Evolutionary conservation across 2,113 vertebrate genomes (phyloP).

Genomic region (Lutjanus erythropterus): DNA sequence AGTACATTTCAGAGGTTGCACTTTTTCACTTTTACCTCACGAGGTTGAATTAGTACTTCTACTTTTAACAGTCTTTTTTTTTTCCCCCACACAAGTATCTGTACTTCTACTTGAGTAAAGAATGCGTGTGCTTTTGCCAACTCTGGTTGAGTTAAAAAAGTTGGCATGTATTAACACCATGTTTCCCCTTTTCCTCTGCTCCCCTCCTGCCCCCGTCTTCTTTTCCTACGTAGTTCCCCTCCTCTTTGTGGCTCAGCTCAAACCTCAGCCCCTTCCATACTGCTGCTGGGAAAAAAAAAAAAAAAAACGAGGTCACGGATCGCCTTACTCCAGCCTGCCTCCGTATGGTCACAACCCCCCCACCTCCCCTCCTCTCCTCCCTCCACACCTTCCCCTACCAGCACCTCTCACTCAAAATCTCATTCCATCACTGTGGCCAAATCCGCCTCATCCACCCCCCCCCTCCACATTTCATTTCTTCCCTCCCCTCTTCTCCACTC

Average conservation of each 20-base stretch:
- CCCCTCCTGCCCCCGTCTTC: slow-evolving; percentile 23
- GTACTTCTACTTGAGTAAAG: too few species aligned
- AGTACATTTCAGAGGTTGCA: too few species aligned
- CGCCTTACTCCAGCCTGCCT: slow-evolving; percentile 74
- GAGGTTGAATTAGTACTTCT: too few species aligned
- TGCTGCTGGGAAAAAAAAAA: slow-evolving; percentile 54
- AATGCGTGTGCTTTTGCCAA: too few species aligned
- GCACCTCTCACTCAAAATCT: slow-evolving; percentile 65
- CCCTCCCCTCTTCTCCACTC: slow-evolving; percentile 45
- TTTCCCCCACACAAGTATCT: too few species aligned
- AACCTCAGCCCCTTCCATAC: slow-evolving; percentile 70
- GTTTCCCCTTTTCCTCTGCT: slow-evolving; percentile 2
- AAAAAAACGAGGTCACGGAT: slow-evolving; percentile 77
- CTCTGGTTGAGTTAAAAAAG: neutral
- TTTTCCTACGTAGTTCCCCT: slow-evolving; percentile 30
- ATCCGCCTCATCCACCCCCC: slow-evolving; percentile 27
- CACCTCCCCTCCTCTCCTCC: neutral
- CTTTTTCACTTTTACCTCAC: too few species aligned
- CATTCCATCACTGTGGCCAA: slow-evolving; percentile 81
- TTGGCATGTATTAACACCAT: neutral
- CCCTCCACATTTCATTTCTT: slow-evolving; percentile 33
- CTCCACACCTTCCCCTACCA: slow-evolving; percentile 37
- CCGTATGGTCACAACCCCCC: slow-evolving; percentile 36
- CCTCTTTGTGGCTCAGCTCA: slow-evolving; percentile 58
- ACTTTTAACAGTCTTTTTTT: too few species aligned